Percentiles rank a stretch among this genome's conserved stretches.
These are phyloP conservation scores for Geotrupes spiniger DNA, from an alignment of 2,888 invertebrate genomes.

Conservation along the genomic window DNA sequence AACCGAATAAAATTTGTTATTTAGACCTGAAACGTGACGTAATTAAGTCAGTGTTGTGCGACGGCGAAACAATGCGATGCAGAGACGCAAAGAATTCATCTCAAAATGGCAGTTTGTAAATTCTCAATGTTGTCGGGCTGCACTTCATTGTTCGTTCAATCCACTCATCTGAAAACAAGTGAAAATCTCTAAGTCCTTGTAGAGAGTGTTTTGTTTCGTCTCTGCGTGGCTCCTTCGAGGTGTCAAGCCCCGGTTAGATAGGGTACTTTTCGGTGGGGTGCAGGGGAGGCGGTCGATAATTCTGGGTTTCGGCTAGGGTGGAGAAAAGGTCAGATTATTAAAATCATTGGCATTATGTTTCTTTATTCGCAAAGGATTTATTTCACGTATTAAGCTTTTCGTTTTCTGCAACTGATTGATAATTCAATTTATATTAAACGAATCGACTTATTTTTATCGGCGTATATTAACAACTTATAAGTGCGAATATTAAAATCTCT, in stretches of 20 bases:
- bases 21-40: too few species aligned
- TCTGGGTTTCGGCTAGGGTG: slow-evolving; percentile 40
- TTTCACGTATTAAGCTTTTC: too few species aligned
- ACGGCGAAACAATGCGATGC: too few species aligned
- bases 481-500: too few species aligned
- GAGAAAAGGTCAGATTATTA: slow-evolving; percentile 41
- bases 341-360: slow-evolving; percentile 21
- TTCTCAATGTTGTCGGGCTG: slow-evolving; percentile 36
- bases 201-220: slow-evolving; percentile 44
- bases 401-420: too few species aligned
- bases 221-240: slow-evolving; percentile 43
- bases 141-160: slow-evolving; percentile 41
- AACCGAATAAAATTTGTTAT: too few species aligned
- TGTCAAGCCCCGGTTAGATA: slow-evolving; percentile 34
- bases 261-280: slow-evolving; percentile 6
- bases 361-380: too few species aligned
- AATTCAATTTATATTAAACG: too few species aligned
- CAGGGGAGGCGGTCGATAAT: slow-evolving; percentile 38
- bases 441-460: too few species aligned
- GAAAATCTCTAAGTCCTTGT: slow-evolving; percentile 44
- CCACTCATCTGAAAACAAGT: slow-evolving; percentile 44
- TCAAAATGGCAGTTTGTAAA: slow-evolving; percentile 40
- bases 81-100: slow-evolving; percentile 22
- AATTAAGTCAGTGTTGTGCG: too few species aligned
- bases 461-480: too few species aligned